phyloP scores from a whole-genome alignment of 64 coral and sea anemone species.

The Pocillopora damicornis region DNA sequence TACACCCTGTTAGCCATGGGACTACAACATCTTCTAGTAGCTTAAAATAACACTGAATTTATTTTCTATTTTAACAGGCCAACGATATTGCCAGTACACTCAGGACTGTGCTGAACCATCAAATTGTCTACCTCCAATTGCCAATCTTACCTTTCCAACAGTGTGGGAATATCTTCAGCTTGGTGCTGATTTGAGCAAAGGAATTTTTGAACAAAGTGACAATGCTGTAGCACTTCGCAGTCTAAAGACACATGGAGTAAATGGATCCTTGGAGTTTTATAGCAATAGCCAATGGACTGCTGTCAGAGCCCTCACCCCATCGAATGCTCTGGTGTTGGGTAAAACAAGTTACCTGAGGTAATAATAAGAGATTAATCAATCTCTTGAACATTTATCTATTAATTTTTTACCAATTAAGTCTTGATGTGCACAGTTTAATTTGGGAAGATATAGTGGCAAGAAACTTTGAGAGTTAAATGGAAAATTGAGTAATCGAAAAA shows the following conservation, averaged over 20 bases:
- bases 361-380: background rate
- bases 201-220: background rate
- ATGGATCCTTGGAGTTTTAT: background rate
- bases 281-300: background rate
- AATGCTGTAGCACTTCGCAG: background rate
- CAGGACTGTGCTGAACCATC: background rate
- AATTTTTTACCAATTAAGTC: too few relatives aligned
- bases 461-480: too few relatives aligned
- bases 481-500: too few relatives aligned
- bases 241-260: background rate
- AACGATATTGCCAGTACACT: background rate
- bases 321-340: background rate
- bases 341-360: background rate
- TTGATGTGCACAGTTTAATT: too few relatives aligned
- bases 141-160: background rate
- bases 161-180: background rate
- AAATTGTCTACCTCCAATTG: background rate
- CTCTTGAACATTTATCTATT: too few relatives aligned
- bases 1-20: too few relatives aligned
- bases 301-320: background rate
- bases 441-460: too few relatives aligned
- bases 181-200: background rate
- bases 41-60: too few relatives aligned
- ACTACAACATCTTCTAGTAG: too few relatives aligned
- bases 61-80: background rate